A percentile compares a stretch with the other conserved stretches of the same genome.
Evolutionary conservation across 1,140 invertebrate genomes (phyloP).

Genomic region (Araneus ventricosus): DNA sequence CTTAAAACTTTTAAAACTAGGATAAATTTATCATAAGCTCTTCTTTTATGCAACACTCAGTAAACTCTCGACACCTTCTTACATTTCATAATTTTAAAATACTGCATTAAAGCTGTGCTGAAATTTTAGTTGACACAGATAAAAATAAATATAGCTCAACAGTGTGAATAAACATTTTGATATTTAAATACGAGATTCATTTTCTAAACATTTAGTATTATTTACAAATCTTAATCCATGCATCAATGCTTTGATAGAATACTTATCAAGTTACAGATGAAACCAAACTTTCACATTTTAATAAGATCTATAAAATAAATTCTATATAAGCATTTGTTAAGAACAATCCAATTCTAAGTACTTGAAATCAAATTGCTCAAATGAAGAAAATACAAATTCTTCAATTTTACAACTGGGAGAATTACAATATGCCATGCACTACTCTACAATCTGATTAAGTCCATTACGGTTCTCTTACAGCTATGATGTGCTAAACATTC

Average conservation of each 20-base stretch:
- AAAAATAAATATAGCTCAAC: slow-evolving; percentile 38
- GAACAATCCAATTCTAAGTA: slow-evolving; percentile 20
- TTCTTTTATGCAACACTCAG: not conserved
- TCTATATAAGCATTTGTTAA: not conserved
- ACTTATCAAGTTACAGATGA: not conserved
- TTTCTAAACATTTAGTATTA: slow-evolving; percentile 34
- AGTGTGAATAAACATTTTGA: slow-evolving; percentile 11
- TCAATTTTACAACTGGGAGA: not conserved
- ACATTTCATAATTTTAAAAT: not conserved
- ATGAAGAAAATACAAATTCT: not conserved
- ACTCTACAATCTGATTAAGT: not conserved
- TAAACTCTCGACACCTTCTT: not conserved
- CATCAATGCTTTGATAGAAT: not conserved
- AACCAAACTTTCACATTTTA: not conserved
- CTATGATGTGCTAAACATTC: not conserved
- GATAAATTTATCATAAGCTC: not conserved
- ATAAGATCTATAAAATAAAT: not conserved
- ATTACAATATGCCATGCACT: not conserved
- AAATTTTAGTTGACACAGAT: not conserved
- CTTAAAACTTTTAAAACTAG: not conserved
- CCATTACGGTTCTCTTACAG: not conserved
- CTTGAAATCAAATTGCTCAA: not conserved
- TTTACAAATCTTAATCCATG: slow-evolving; percentile 9
- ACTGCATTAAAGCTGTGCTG: slow-evolving; percentile 16
- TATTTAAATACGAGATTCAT: slow-evolving; percentile 12